Base-by-base conservation (phyloP, 2,797 vertebrate genomes). In the Hipposideros larvatus region DNA sequence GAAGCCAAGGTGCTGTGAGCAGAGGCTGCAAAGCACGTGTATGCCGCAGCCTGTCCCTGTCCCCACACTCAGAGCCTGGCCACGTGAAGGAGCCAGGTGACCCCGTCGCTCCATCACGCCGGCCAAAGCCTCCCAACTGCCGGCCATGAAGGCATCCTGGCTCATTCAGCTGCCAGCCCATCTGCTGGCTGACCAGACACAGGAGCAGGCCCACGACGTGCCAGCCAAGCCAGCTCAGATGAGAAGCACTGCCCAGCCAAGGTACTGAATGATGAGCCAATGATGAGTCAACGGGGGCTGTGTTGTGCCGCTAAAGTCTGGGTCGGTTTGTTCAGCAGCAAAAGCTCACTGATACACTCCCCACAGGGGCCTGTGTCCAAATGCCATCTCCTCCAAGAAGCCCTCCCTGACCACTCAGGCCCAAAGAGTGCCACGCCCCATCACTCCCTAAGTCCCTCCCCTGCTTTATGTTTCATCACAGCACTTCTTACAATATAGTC, bases 11-110 rank as follows among this genome's bases (percentile, higher is more conserved):
- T 4, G 21, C 65, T 10, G 5, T 28, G 28, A 28, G 28, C 41
- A 70, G 61, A 65, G 7, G 31, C 37, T 11, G 28, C 5, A 3
- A 28, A 34, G 57, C 4, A 0, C 0, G 0, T 7, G 15, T 28
- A 18, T 7, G 0, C 24, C 24, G 37, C 14, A 70, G 15, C 18
- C 16, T 6, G 61, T 34, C 46, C 63, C 2, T 9, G 61, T 28
- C 48, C 10, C 48, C 16, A 6, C 46, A 24, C 55, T 6, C 14
- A 8, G 63, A 43, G 19, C 22, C 51, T 11, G 71, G 34, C 79
- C 1, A 6, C 3, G 2, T 28, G 80, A 18, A 68, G 37, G 63
- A 34, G 73, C 55, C 19, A 1, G 70, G 19, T 1, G 3, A 26
- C 26, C 90, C 10, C 4, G 37, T 4, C 4, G 7, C 31, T 34